These are phyloP conservation scores for Acanthosepion esculentum DNA, from an alignment of 2,888 invertebrate species.

Conservation along the genomic window DNA sequence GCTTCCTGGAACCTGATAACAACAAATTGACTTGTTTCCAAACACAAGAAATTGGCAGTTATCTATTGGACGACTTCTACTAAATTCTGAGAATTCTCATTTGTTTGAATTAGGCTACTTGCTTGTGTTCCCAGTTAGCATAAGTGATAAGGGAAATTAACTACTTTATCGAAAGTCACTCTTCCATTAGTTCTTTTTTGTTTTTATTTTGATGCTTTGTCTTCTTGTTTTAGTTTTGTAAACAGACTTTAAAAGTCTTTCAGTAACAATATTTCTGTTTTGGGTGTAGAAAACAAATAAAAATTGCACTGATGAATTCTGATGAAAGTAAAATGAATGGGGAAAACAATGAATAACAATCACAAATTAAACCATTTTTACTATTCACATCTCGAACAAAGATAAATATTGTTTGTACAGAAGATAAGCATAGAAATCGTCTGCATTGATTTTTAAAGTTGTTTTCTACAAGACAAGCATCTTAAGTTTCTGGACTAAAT, in stretches of 20 bases:
- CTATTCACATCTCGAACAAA: too few relatives aligned
- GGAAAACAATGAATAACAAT: neutral
- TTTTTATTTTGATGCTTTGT: neutral
- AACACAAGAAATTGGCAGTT: conserved; percentile 33
- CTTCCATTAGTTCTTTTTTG: neutral
- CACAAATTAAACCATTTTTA: too few relatives aligned
- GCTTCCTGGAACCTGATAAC: neutral
- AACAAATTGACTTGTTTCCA: neutral
- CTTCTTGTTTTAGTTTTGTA: neutral
- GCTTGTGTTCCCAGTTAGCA: neutral
- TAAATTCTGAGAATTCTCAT: neutral
- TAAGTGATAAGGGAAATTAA: neutral
- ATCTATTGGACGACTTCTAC: neutral
- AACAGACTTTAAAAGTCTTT: neutral
- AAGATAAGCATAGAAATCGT: too few relatives aligned
- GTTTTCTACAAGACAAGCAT: too few relatives aligned
- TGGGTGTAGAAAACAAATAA: neutral
- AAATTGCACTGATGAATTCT: neutral
- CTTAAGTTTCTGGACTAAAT: too few relatives aligned
- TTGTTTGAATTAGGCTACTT: neutral
- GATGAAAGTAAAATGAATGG: neutral
- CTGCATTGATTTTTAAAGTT: too few relatives aligned
- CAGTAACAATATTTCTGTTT: neutral
- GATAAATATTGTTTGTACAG: too few relatives aligned
- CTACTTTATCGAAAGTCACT: neutral